Evolutionary conservation across 1,140 invertebrate genomes (phyloP), one percentile per base, ranked within the genome.

Genomic region (Oreohelix idahoensis): DNA sequence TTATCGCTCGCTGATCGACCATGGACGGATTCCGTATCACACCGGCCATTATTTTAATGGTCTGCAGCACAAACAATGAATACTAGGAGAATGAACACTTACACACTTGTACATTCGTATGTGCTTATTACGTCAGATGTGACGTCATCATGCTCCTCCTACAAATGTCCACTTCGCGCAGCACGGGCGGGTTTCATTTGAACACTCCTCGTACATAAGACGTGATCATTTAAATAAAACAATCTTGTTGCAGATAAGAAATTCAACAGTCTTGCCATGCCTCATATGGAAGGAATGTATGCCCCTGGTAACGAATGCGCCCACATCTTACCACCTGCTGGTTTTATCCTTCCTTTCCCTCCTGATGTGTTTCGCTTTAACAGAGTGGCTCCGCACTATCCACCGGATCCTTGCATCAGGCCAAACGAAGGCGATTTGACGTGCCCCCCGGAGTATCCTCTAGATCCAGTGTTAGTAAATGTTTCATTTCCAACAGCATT

Each of bases 361-460:
- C 23, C 32, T 35, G 77, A 79, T 42, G 77, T 79, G 51, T 79
- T 38, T n/a, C 77, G 77, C 17, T 79, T 79, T 49, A 79, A 79
- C 63, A 58, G 77, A 45, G 77, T 79, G 17, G 15, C 36, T 2
- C 77, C 77, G 0, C 23, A 66, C 38, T 79, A 79, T n/a, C 77
- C 77, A 11, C 36, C 77, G 17, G 77, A 79, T 45, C 77, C 58
- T 4, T 79, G 77, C 77, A 66, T 79, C 35, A 51, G 58, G 20
- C 77, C 77, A 1, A 58, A 79, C 29, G 77, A 79, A 66, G 77
- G 77, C 5, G 77, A 79, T 23, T 13, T 79, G 20, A 29, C 66
- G 17, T 79, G 77, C 26, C 58, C 58, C 1, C 77, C 53, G 1
- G 53, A 79, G 23, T 4, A 10, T 26, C 53, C 51, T 15, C 51